Evolutionary conservation across 2,888 invertebrate genomes (phyloP), one percentile per base, ranked within the genome.

Genomic region (Cepaea hortensis): DNA sequence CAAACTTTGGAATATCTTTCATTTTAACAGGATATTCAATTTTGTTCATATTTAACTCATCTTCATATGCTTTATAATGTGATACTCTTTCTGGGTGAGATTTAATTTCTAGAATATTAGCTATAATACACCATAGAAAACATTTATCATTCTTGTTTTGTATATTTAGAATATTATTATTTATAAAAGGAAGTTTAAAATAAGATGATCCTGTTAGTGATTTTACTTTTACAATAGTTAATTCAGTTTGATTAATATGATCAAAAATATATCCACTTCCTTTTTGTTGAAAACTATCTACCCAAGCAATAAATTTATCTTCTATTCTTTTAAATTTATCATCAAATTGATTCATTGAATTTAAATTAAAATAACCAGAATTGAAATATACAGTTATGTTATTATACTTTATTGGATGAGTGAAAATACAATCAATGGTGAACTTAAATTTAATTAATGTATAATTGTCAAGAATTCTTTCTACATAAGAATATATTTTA

Each of bases 341-440:
- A 75, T 77, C n/a, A 77, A 77, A 77, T 18, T 77, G 20, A 77
- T 77, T 77, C 50, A 77, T 77, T 6, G 50, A 77, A 77, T 77
- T 77, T 77, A 77, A 77, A 7, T 55, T 20, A n/a, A 20, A 3
- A 77, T 77, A 77, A 55, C 77, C 77, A 11, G 55, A 55, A 77
- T 77, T 77, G 20, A 77, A 77, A 77, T 77, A 77, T 77, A n/a
- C n/a, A n/a, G n/a, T n/a, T n/a, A n/a, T n/a, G n/a, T n/a, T n/a
- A n/a, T n/a, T n/a, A n/a, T n/a, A n/a, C n/a, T n/a, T n/a, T n/a
- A n/a, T n/a, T n/a, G n/a, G n/a, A n/a, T n/a, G n/a, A n/a, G n/a
- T n/a, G n/a, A n/a, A n/a, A n/a, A n/a, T n/a, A n/a, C n/a, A n/a
- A n/a, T n/a, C n/a, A n/a, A n/a, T n/a, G n/a, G n/a, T n/a, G n/a